These are phyloP conservation scores for Acleris cristana DNA, from an alignment of 2,888 invertebrate species.

Conservation along the genomic window DNA sequence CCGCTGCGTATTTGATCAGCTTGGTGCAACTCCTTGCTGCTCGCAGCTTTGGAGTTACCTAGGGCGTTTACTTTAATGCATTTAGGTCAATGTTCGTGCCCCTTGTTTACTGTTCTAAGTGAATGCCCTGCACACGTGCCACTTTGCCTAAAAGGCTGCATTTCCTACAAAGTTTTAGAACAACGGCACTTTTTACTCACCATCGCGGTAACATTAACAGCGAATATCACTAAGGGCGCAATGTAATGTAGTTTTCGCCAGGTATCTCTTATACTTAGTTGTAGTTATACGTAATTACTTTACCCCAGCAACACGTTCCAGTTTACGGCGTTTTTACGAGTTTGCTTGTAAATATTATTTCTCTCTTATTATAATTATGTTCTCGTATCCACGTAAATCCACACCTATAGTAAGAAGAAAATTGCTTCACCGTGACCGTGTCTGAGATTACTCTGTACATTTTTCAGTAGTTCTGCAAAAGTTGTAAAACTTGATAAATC, in stretches of 20 bases:
- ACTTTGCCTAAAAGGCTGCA: constrained; percentile 57
- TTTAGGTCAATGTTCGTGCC: not conserved
- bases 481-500: constrained; percentile 20
- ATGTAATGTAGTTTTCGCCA: constrained; percentile 20
- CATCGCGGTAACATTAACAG: constrained; percentile 15
- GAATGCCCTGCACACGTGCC: constrained; percentile 50
- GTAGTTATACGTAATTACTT: constrained; percentile 27
- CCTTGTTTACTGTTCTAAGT: constrained; percentile 37
- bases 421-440: not conserved
- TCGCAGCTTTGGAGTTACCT: too few species aligned
- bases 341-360: constrained; percentile 24
- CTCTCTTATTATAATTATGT: constrained; percentile 8
- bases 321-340: constrained; percentile 32
- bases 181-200: constrained; percentile 44
- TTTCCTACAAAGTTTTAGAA: constrained; percentile 48
- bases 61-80: not conserved
- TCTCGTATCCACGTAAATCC: too few species aligned
- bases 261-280: constrained; percentile 13
- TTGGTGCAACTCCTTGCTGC: not conserved
- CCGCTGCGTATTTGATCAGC: not conserved
- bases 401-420: not conserved
- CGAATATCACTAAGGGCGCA: constrained; percentile 17
- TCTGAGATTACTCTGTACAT: constrained; percentile 9
- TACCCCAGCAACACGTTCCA: constrained; percentile 22
- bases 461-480: constrained; percentile 1